Conservation (phyloP, 1,140 invertebrate genomes). For the Macrosteles quadrilineatus region DNA sequence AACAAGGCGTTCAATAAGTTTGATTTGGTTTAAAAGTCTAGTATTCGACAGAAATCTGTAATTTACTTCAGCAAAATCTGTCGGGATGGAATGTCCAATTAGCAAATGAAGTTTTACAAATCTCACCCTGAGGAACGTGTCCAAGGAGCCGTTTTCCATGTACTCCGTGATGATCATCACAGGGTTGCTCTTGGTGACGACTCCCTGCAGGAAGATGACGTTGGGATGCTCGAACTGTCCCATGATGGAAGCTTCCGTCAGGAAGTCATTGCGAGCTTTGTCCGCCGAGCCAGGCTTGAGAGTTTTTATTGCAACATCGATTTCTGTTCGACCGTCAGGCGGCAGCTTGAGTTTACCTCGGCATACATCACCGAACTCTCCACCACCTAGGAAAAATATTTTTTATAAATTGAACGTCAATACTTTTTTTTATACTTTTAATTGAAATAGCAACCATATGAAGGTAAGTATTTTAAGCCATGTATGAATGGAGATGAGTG, state of each 20-base stretch:
- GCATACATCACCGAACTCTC: conserved; percentile 98
- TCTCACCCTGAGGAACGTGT: conserved; percentile 91
- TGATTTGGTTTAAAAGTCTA: neutral
- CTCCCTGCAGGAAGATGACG: conserved; percentile 98
- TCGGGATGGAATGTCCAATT: neutral
- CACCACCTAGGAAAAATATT: conserved; percentile 62
- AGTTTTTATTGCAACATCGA: conserved; percentile 96
- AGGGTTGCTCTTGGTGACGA: conserved; percentile 98
- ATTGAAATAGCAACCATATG: too few species aligned
- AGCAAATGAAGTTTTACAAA: conserved; percentile 26
- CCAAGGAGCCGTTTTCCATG: conserved; percentile 98
- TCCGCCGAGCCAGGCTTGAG: conserved; percentile 94
- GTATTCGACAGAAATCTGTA: neutral
- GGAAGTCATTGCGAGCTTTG: conserved; percentile 94
- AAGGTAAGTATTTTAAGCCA: too few species aligned
- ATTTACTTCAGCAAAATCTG: too few species aligned
- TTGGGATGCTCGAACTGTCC: conserved; percentile 99
- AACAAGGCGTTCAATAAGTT: too few species aligned
- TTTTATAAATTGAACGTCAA: too few species aligned
- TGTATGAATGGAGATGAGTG: too few species aligned
- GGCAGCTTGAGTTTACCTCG: conserved; percentile 88
- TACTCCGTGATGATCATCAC: conserved; percentile 99
- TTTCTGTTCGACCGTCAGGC: conserved; percentile 79
- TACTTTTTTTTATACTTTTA: too few species aligned
- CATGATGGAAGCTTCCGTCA: conserved; percentile 99